Evolutionary conservation across 1,140 invertebrate genomes (phyloP), one percentile per base, ranked within the genome.

Genomic region (Neodiprion lecontei): DNA sequence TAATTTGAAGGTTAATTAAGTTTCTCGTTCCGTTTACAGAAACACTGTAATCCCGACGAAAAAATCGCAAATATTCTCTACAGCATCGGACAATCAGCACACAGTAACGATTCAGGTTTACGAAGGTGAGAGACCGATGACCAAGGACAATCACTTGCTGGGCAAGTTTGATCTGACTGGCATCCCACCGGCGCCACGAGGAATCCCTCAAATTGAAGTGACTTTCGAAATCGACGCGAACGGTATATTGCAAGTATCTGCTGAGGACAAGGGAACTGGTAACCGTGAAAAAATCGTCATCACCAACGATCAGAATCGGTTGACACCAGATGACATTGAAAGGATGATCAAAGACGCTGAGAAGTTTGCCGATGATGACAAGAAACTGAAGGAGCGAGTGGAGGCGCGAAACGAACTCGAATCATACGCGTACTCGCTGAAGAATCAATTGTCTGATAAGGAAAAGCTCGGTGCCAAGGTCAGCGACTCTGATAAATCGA

Each of bases 31-130:
- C 5, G 28, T 7, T 70, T 74, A 12, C 69, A 88, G 98, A 83
- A 99, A 99, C 90, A 99, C 98, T 67, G 98, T 99, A 65, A 99
- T 99, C 81, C 98, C 98, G 17, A 99, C 98, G n/a, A 99, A 99
- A 90, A 99, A 99, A 86, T 98, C 97, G 7, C 98, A 99, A 86
- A 98, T 99, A 80, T 99, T 99, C 93, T 99, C 97, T 0, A 99
- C 98, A 10, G 98, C 98, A 67, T 96, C 97, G 17, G 98, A 99
- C 84, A 99, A 99, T 86, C 98, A 99, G 86, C 96, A 98, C 88
- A 99, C 98, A 23, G 98, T 99, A 9, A 99, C 98, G 61, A 99
- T 99, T 86, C 97, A 99, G 89, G 96, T 98, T 0, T 98, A 94
- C 85, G 97, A 99, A 90, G 97, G 98, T 83, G 98, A 99, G 90